Base-by-base conservation (phyloP, 2,888 invertebrate genomes). In the Philereme vetulata region DNA sequence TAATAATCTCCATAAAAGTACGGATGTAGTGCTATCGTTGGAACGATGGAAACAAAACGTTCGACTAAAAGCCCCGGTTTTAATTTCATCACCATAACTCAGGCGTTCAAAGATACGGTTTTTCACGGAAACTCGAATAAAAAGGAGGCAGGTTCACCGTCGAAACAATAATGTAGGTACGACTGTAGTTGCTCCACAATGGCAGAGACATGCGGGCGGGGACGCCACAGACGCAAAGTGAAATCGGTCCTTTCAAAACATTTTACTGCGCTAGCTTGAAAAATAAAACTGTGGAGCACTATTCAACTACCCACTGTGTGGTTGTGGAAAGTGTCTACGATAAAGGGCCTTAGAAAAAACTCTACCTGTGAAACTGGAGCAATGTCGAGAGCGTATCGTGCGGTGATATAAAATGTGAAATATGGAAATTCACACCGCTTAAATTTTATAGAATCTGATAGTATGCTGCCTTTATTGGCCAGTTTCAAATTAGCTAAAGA, bases 211-310 rank as follows among this genome's bases (percentile, higher is more conserved):
- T 85, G 88, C 86, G 85, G 85, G 85, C 71, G 74, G 77, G 76
- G 73, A 74, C 71, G 72, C 67, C 65, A 71, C 76, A 77, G 81
- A 81, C 81, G 88, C 79, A 85, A 86, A 87, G 89, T 86, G 86
- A 88, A 90, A 90, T 88, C 90, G 88, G 87, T 88, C 88, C 91
- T 88, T 90, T 90, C 90, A 90, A 90, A 90, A 90, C 88, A 89
- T 90, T 91, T 88, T 84, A 84, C 86, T 81, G 82, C 72, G 81
- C 74, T 77, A 76, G 83, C 83, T 84, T 81, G 82, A 77, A 87
- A 88, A 88, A 87, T 86, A 89, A 88, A 87, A 84, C 84, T 78
- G 60, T 72, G 67, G 76, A 80, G 79, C 80, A 84, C 84, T 82
- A 83, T 85, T 85, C 83, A 83, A 81, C 70, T 79, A 83, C 77